Evolutionary conservation across 2,113 vertebrate genomes (phyloP).

Genomic region (Anas platyrhynchos): DNA sequence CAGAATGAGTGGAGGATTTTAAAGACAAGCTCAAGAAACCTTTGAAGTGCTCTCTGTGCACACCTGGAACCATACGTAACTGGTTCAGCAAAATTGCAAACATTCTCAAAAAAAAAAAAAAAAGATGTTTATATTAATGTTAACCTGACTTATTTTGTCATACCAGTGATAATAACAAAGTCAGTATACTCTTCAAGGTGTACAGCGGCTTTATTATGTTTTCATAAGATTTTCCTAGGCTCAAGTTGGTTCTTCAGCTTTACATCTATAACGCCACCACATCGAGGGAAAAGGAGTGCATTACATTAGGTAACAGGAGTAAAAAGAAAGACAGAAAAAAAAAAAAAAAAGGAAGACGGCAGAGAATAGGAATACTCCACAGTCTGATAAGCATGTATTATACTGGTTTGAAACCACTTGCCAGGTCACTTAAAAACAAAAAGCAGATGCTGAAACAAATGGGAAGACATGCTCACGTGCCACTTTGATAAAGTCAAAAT

Average conservation of each 20-base stretch:
- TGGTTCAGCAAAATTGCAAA: neutral
- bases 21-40: neutral
- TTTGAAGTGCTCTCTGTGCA: neutral
- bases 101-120: neutral
- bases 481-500: neutral
- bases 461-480: neutral
- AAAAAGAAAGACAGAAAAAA: neutral
- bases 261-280: neutral
- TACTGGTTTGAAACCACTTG: neutral
- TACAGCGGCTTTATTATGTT: neutral
- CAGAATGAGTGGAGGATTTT: neutral
- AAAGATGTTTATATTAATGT: neutral
- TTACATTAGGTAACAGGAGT: neutral
- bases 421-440: neutral
- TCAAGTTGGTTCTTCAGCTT: neutral
- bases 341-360: neutral
- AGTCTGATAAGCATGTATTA: neutral
- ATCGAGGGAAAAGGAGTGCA: neutral
- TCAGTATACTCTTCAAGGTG: neutral
- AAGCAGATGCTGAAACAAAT: neutral
- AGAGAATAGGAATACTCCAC: neutral
- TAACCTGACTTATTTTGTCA: neutral
- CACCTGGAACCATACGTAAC: neutral
- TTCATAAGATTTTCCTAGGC: neutral
- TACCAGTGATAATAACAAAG: neutral